Evolutionary conservation across 2,113 vertebrate species (phyloP).

Genomic region (Glareola pratincola): DNA sequence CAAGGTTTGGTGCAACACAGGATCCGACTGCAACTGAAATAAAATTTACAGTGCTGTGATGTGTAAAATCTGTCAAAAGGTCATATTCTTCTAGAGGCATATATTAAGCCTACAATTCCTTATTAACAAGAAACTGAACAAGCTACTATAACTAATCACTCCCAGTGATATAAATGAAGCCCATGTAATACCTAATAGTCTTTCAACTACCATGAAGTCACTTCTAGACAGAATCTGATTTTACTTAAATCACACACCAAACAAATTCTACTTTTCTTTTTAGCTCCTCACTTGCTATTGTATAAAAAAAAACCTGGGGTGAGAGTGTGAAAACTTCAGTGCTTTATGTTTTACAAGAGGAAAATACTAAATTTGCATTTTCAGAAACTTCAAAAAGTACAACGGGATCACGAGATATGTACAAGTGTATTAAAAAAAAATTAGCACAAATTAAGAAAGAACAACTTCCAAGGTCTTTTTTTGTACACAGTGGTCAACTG

Average conservation of each 20-base stretch:
- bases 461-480: neutral
- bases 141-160: neutral
- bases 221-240: neutral
- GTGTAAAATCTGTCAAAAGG: neutral
- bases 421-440: neutral
- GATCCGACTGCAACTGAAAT: neutral
- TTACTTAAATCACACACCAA: neutral
- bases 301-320: neutral
- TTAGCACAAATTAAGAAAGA: neutral
- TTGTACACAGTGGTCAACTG: neutral
- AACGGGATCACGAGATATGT: neutral
- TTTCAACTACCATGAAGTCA: neutral
- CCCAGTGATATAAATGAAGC: neutral
- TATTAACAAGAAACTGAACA: neutral
- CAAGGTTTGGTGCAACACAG: neutral
- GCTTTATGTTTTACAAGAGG: neutral
- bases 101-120: neutral
- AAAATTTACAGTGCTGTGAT: neutral
- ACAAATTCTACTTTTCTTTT: neutral
- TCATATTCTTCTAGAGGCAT: neutral
- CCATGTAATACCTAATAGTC: neutral
- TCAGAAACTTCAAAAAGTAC: neutral
- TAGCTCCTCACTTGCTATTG: neutral
- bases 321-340: neutral
- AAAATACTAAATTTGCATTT: neutral